phyloP scores from a whole-genome alignment of 1,140 invertebrate species.

The Listronotus oregonensis region DNA sequence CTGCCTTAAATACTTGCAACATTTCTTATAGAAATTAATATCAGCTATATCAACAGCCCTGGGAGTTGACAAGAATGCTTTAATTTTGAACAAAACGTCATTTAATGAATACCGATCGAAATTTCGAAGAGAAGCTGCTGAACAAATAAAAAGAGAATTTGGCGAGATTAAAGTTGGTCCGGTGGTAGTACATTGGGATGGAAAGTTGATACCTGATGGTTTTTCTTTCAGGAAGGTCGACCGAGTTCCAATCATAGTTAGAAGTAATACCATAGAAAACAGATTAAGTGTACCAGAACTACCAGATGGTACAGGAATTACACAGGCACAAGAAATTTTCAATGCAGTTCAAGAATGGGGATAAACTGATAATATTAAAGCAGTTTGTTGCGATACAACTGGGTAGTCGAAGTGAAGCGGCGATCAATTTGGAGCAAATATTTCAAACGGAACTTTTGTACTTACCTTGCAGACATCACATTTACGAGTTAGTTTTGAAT shows the following conservation, averaged over 20 bases:
- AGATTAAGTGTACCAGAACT: background rate
- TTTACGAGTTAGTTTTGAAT: no score
- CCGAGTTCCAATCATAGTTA: constrained; percentile 12
- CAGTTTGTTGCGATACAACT: constrained; percentile 17
- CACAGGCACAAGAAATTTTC: constrained; percentile 9
- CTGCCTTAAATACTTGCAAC: no score
- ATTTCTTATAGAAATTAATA: no score
- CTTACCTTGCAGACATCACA: no score
- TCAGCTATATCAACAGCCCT: no score
- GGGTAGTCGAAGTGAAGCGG: no score
- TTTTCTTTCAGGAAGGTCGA: constrained; percentile 4
- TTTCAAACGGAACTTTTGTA: no score
- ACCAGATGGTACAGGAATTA: constrained; percentile 4
- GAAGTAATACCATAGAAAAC: constrained; percentile 1
- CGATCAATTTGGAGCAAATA: no score
- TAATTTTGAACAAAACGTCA: background rate
- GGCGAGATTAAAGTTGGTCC: constrained; percentile 11
- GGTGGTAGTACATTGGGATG: constrained; percentile 5
- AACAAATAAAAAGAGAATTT: constrained; percentile 18
- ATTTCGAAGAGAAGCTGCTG: constrained; percentile 2
- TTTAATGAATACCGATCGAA: no score
- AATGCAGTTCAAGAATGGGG: constrained; percentile 15
- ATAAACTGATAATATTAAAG: constrained; percentile 5
- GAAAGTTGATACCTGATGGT: constrained; percentile 7
- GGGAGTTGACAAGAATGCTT: background rate